Evolutionary conservation across 2,113 vertebrate species (phyloP).

Genomic region (Gallinago media): DNA sequence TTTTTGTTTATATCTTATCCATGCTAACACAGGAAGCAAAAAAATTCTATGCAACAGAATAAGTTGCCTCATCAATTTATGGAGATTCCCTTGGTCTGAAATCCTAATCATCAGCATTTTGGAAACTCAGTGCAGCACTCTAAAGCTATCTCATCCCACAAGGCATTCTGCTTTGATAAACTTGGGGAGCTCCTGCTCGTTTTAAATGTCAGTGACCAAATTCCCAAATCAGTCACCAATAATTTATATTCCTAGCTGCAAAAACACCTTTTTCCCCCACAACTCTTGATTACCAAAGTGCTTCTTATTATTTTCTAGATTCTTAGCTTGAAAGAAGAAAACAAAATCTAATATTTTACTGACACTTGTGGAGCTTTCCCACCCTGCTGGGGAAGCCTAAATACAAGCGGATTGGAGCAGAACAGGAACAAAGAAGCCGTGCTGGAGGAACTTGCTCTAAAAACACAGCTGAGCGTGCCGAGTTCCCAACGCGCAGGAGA

Average conservation of each 20-base stretch:
- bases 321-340: not conserved
- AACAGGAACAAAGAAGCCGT: constrained; percentile 15
- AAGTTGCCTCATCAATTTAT: not conserved
- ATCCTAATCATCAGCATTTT: not conserved
- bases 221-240: not conserved
- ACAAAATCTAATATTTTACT: not conserved
- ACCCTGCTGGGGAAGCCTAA: not conserved
- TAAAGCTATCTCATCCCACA: not conserved
- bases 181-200: not conserved
- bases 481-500: not conserved
- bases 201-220: not conserved
- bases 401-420: constrained; percentile 31
- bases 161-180: not conserved
- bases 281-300: not conserved
- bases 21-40: not conserved
- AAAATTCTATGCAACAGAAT: not conserved
- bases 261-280: not conserved
- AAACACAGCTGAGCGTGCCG: constrained; percentile 25
- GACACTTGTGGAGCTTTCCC: constrained; percentile 6
- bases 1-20: not conserved
- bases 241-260: not conserved
- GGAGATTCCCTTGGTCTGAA: not conserved
- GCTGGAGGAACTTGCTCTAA: constrained; percentile 30
- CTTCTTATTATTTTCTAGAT: not conserved
- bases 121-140: not conserved